Percentiles rank a stretch among this genome's conserved stretches.
These are phyloP conservation scores for Toxostoma redivivum DNA, from an alignment of 2,113 vertebrate species.

Conservation along the genomic window DNA sequence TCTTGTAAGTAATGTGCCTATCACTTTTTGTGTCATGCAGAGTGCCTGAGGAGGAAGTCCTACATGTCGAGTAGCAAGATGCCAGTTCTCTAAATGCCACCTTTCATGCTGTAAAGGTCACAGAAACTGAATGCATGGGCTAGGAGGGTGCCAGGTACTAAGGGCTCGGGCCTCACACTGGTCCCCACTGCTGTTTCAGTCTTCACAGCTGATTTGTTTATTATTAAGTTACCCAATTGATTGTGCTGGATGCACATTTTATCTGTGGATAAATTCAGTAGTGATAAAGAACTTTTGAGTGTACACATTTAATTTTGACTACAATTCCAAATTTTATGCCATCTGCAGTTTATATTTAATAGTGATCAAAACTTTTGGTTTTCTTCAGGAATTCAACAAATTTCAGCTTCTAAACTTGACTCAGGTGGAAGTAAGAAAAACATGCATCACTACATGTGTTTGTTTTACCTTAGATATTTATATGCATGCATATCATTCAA, in stretches of 20 bases:
- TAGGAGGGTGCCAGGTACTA: background rate
- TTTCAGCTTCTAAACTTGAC: slow-evolving; percentile 7
- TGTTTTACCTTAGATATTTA: background rate
- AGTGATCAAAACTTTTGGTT: background rate
- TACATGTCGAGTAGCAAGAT: background rate
- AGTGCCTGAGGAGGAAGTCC: background rate
- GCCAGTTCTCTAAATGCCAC: background rate
- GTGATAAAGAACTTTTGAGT: background rate
- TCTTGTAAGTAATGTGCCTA: background rate
- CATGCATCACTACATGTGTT: background rate
- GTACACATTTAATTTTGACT: background rate
- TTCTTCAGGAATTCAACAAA: background rate
- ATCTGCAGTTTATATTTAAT: background rate
- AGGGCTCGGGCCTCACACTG: background rate
- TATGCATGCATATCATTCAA: background rate
- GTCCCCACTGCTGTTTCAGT: background rate
- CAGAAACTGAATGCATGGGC: background rate
- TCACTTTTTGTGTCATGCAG: background rate
- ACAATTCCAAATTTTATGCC: background rate
- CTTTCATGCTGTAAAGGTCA: background rate
- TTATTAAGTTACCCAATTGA: background rate
- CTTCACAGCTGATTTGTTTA: background rate
- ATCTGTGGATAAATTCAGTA: background rate
- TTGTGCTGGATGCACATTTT: background rate
- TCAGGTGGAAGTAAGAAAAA: slow-evolving; percentile 3